Evolutionary conservation across 2,113 vertebrate genomes (phyloP), one percentile per base, ranked within the genome.

Genomic region (Phrynosoma platyrhinos): DNA sequence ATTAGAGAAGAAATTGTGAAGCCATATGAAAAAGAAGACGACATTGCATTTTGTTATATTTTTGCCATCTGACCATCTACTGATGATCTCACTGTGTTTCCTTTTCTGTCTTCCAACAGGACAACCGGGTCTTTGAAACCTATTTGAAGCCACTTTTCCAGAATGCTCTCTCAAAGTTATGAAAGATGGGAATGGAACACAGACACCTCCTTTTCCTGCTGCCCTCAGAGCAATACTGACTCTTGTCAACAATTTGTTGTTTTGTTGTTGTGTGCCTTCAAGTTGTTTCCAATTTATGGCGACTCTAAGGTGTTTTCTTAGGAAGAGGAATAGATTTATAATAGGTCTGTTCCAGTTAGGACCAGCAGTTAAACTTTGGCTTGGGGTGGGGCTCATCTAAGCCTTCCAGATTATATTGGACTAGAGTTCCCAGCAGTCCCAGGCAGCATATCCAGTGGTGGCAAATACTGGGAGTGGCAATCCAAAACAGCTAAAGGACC

Each of bases 121-220:
- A 82, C 3, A 97, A 92, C 89, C 94, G 93, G 88, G 95, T 96
- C 91, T 98, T 97, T 52, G 91, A 96, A 90, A 97, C 32, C 74
- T 97, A 97, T 71, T 90, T 98, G 94, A 96, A 94, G 88, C 96
- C 97, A 21, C 95, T 96, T 85, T 88, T 98, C 90, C 96, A 94
- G 89, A 94, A 92, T n/a, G 84, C 40, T 2, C 90, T 66, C 55
- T 94, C 96, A 0, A 97, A 97, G 90, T 90, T 98, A 69, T 98
- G 87, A 96, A 95, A 92, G 87, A 18, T 0, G 0, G 6, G 69
- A 88, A 68, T 55, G 68, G 58, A 84, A 69, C 72, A 75, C 21
- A 83, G 84, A 90, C 16, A 27, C 32, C 27, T 32, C 4, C 30
- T 25, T 42, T 27, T 62, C 18, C 42, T 32, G 30, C 13, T 5